Evolutionary conservation across 2,113 vertebrate species (phyloP), one percentile per base, ranked within the genome.

Genomic region (Rhegmatorhina hoffmannsi): DNA sequence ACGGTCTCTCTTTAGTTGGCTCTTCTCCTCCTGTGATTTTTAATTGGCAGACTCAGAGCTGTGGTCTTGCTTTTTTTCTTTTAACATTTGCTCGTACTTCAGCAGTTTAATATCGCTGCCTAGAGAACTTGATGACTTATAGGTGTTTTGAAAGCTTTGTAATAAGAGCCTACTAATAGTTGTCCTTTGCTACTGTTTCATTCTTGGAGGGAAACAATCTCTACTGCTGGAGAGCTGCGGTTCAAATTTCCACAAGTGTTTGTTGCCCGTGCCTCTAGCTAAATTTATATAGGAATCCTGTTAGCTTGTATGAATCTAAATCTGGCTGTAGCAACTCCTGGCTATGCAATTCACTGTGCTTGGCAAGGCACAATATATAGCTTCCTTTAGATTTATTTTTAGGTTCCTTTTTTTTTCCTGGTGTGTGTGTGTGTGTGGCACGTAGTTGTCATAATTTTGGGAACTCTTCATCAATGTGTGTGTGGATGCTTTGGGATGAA

Each of bases 231-330:
- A 92, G 76, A 73, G 44, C 13, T 84, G 82, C 5, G 25, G 95
- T 96, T 97, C 95, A 62, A 67, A 96, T 97, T 97, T 97, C 96
- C 82, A 70, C 66, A 84, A 89, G 84, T 52, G 78, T 83, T 97
- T 96, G 90, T 95, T 95, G 89, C 94, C 69, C 5, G 18, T 89
- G 95, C 92, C 89, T 89, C 76, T 59, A 89, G 96, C 96, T 97
- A 97, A 97, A 97, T 97, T 97, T 97, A 80, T 92, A 95, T 96
- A 97, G 96, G 96, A 96, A 97, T 97, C 70, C 94, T 95, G 94
- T 92, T 92, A 84, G 82, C 95, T n/a, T 84, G 63, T 92, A 90
- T 68, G 59, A 87, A 95, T 92, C 94, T 96, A 97, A 97, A 97
- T 96, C 94, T 96, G 96, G 90, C 89, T 80, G 49, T 60, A 90